phyloP scores from a whole-genome alignment of 2,113 vertebrate genomes.

The Astur gentilis region DNA sequence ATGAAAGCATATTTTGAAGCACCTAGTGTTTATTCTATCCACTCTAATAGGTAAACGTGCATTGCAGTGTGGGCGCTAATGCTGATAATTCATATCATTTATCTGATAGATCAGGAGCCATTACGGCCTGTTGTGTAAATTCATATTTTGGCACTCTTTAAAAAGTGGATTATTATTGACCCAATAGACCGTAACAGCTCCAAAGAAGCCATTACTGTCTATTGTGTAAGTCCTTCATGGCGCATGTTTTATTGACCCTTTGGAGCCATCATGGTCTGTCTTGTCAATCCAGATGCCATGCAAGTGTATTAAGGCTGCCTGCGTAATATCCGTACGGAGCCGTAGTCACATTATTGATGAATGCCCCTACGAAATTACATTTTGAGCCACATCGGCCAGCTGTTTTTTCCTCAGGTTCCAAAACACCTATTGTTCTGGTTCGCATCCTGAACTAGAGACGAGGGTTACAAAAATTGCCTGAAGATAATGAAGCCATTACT shows the following conservation, averaged over 20 bases:
- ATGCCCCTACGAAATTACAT: neutral
- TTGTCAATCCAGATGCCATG: conserved; percentile 50
- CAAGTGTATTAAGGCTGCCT: neutral
- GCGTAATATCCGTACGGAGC: neutral
- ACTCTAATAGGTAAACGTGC: neutral
- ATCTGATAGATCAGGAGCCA: conserved; percentile 65
- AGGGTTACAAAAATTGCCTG: neutral
- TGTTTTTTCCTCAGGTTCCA: neutral
- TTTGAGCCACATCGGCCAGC: neutral
- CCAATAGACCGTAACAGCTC: conserved; percentile 69
- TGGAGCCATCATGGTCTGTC: conserved; percentile 55
- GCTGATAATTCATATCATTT: conserved; percentile 50
- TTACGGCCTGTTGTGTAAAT: conserved; percentile 60
- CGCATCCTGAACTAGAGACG: neutral
- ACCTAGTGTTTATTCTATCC: neutral
- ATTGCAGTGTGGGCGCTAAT: neutral
- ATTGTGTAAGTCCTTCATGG: conserved; percentile 65
- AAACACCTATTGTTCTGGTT: conserved; percentile 15
- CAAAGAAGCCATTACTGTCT: conserved; percentile 73
- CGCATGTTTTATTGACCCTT: conserved; percentile 64
- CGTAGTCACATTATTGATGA: neutral
- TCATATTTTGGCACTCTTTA: conserved; percentile 73
- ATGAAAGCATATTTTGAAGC: neutral
- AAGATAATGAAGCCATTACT: neutral
- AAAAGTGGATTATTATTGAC: conserved; percentile 75